phyloP scores from a whole-genome alignment of 2,113 vertebrate species.

The Cebidichthys violaceus region DNA sequence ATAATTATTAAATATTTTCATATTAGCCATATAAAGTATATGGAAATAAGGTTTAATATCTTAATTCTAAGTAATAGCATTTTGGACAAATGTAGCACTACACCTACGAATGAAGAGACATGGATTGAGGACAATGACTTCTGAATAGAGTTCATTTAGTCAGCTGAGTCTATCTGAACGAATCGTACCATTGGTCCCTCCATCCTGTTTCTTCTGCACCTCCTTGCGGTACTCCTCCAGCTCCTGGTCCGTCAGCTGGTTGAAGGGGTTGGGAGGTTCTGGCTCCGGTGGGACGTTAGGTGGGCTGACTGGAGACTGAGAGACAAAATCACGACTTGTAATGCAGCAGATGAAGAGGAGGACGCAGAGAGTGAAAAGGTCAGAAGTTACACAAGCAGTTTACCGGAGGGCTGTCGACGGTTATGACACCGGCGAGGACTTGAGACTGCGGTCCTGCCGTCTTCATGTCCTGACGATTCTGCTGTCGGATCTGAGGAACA shows the following conservation, averaged over 20 bases:
- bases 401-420: slow-evolving; percentile 92
- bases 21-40: neutral
- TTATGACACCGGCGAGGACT: slow-evolving; percentile 92
- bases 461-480: slow-evolving; percentile 97
- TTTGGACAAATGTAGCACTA: neutral
- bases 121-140: no score
- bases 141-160: neutral
- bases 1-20: neutral
- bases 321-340: slow-evolving; percentile 32
- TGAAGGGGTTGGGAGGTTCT: slow-evolving; percentile 95
- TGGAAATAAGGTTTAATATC: neutral
- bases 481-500: slow-evolving; percentile 90
- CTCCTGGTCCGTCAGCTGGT: slow-evolving; percentile 95
- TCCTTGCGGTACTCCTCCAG: slow-evolving; percentile 97
- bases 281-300: slow-evolving; percentile 79
- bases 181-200: slow-evolving; percentile 86
- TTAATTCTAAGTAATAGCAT: neutral
- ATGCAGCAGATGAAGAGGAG: neutral
- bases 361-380: neutral
- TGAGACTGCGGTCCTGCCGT: slow-evolving; percentile 96
- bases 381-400: neutral
- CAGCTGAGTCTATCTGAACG: neutral
- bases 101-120: neutral
- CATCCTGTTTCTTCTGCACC: slow-evolving; percentile 92
- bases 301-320: slow-evolving; percentile 89